Percentiles rank a stretch among this genome's conserved stretches.
These are phyloP conservation scores for Callorhinus ursinus DNA, from an alignment of 2,113 vertebrate species.

Conservation along the genomic window DNA sequence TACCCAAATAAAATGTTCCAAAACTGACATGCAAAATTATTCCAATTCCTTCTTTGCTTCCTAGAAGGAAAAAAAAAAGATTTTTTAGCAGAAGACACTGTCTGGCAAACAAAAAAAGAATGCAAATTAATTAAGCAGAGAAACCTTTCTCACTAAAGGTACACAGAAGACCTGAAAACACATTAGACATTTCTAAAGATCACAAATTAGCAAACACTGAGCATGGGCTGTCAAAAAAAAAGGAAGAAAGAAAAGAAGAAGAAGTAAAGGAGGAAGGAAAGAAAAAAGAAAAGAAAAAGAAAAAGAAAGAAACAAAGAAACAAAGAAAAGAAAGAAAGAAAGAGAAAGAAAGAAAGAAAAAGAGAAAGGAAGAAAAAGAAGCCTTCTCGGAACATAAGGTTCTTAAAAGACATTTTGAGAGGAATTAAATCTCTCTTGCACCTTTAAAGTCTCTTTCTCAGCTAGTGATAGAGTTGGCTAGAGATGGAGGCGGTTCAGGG, in stretches of 20 bases:
- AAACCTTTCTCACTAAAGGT: conserved; percentile 68
- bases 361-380: background rate
- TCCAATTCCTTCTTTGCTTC: conserved; percentile 46
- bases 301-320: background rate
- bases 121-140: conserved; percentile 47
- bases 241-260: background rate
- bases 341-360: background rate
- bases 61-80: background rate
- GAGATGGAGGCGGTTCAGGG: conserved; percentile 83
- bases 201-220: conserved; percentile 66
- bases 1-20: conserved; percentile 42
- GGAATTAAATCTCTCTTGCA: conserved; percentile 80
- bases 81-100: conserved; percentile 28
- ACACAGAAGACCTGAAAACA: conserved; percentile 56
- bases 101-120: conserved; percentile 55
- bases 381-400: conserved; percentile 83
- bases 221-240: background rate
- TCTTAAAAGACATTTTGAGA: conserved; percentile 78
- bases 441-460: conserved; percentile 85
- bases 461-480: conserved; percentile 85
- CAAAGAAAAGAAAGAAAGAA: background rate
- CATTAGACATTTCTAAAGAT: conserved; percentile 70
- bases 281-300: background rate
- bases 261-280: background rate
- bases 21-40: conserved; percentile 50